A percentile compares a stretch with the other conserved stretches of the same genome.
phyloP scores from a whole-genome alignment of 2,888 invertebrate species.

The Plusia festucae region DNA sequence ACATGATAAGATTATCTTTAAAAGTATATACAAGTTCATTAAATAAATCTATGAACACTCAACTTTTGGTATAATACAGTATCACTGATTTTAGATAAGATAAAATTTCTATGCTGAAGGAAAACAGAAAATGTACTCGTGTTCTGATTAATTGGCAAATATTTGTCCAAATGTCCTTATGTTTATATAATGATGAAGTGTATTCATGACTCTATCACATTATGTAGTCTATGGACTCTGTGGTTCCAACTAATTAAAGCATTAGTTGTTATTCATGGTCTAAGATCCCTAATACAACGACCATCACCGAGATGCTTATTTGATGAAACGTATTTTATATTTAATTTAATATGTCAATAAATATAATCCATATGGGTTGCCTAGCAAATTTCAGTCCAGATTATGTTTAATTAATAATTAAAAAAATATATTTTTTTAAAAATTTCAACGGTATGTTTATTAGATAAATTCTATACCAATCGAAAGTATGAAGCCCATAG shows the following conservation, averaged over 20 bases:
- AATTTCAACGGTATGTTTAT: too few species aligned
- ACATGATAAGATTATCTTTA: conserved; percentile 43
- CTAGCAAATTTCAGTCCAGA: too few species aligned
- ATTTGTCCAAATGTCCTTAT: conserved; percentile 12
- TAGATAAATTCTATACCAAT: too few species aligned
- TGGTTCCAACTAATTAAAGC: neutral
- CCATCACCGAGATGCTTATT: neutral
- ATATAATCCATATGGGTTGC: too few species aligned
- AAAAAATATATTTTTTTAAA: too few species aligned
- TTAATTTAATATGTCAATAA: too few species aligned
- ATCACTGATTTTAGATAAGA: conserved; percentile 47
- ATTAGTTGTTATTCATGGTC: neutral
- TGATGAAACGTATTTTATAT: too few species aligned
- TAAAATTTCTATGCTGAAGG: conserved; percentile 27
- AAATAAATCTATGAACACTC: conserved; percentile 24
- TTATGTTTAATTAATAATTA: too few species aligned
- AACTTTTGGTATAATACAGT: conserved; percentile 25
- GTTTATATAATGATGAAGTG: neutral
- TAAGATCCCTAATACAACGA: too few species aligned
- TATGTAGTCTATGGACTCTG: neutral
- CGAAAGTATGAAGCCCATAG: too few species aligned
- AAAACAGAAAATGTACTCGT: conserved; percentile 34
- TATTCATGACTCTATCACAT: neutral
- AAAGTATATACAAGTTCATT: conserved; percentile 9
- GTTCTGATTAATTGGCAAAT: conserved; percentile 41